A percentile compares a stretch with the other conserved stretches of the same genome.
These are phyloP conservation scores for Neoscelio sp. DNA, from an alignment of 2,888 invertebrate species.

Conservation along the genomic window DNA sequence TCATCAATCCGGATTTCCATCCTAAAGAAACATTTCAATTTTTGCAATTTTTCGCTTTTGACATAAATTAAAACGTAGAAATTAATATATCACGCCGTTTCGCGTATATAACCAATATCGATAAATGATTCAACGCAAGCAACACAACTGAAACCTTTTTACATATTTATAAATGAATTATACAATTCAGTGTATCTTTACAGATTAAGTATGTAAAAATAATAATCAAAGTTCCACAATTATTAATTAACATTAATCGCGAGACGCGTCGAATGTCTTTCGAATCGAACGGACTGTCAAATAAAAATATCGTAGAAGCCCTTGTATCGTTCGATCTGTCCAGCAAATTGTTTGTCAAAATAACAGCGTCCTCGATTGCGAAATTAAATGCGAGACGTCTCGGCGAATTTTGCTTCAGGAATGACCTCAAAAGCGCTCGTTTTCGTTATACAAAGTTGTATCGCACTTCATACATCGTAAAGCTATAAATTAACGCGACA, in stretches of 20 bases:
- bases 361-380: background rate
- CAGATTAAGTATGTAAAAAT: background rate
- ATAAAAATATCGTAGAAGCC: background rate
- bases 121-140: slow-evolving; percentile 44
- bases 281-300: background rate
- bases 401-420: background rate
- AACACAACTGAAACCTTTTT: slow-evolving; percentile 28
- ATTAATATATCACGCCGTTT: slow-evolving; percentile 6
- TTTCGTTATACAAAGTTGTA: background rate
- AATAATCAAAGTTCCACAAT: too few species aligned
- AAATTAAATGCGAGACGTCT: background rate
- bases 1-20: background rate
- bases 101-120: slow-evolving; percentile 10
- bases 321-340: slow-evolving; percentile 1
- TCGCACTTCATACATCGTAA: too few species aligned
- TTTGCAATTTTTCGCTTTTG: background rate
- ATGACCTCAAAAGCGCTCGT: slow-evolving; percentile 7
- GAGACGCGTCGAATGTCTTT: too few species aligned
- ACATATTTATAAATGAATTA: slow-evolving; percentile 60
- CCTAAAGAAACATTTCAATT: background rate
- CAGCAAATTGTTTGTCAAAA: background rate
- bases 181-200: slow-evolving; percentile 42
- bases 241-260: too few species aligned
- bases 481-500: too few species aligned
- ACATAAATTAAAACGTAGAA: background rate